Evolutionary conservation across 2,888 invertebrate genomes (phyloP).

Genomic region (Ichneumoninae sp.): DNA sequence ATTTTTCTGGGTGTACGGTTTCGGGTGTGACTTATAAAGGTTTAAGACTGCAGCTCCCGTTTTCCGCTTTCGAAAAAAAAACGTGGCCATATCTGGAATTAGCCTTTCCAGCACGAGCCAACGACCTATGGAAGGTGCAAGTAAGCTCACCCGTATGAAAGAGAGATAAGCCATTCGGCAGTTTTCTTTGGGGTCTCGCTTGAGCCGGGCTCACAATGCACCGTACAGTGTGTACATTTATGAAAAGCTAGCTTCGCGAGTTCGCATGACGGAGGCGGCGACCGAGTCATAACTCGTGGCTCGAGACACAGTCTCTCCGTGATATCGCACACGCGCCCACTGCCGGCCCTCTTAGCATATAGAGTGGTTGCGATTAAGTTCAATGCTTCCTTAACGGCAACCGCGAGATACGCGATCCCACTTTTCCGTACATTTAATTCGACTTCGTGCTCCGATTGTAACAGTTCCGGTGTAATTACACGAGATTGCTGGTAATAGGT

Average conservation of each 20-base stretch:
- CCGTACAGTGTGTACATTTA: conserved; percentile 35
- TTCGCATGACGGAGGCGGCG: conserved; percentile 83
- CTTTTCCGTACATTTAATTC: conserved; percentile 73
- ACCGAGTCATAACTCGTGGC: conserved; percentile 82
- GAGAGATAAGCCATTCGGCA: conserved; percentile 79
- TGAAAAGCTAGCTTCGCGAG: conserved; percentile 65
- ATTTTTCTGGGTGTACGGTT: too few relatives aligned
- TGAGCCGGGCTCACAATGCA: conserved; percentile 31
- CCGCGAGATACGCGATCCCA: conserved; percentile 69
- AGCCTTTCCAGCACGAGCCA: conserved; percentile 8
- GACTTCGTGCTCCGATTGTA: conserved; percentile 75
- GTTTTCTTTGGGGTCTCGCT: conserved; percentile 53
- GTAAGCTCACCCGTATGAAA: conserved; percentile 27
- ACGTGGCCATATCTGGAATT: background rate
- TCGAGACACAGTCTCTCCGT: conserved; percentile 72
- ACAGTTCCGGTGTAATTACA: conserved; percentile 72
- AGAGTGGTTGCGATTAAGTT: conserved; percentile 78
- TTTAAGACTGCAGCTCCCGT: background rate
- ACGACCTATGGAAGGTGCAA: background rate
- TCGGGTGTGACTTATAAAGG: too few relatives aligned
- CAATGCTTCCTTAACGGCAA: conserved; percentile 61
- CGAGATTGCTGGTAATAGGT: conserved; percentile 42
- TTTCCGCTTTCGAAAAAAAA: background rate
- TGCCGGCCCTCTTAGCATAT: conserved; percentile 80
- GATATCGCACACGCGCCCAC: conserved; percentile 81